Evolutionary conservation across 2,113 vertebrate genomes (phyloP).

Genomic region (Plecotus auritus): DNA sequence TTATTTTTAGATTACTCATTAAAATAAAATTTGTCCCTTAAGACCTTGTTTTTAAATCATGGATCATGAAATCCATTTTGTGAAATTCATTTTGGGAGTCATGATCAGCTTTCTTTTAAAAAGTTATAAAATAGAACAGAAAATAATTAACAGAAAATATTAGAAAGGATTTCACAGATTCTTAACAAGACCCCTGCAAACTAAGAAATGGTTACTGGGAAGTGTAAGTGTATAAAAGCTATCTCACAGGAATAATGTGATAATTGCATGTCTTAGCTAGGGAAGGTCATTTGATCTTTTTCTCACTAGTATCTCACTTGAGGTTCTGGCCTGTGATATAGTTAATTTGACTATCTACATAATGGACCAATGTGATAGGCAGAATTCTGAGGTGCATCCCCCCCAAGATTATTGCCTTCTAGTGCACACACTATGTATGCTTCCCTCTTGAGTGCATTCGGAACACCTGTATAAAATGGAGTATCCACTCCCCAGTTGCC

Average conservation of each 20-base stretch:
- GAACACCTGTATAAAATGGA: neutral
- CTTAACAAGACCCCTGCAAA: neutral
- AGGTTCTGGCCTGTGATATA: neutral
- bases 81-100: neutral
- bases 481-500: too few species aligned
- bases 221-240: accelerated
- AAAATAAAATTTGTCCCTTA: neutral
- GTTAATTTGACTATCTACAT: neutral
- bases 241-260: neutral
- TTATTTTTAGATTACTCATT: neutral
- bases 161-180: neutral
- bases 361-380: neutral
- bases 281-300: neutral
- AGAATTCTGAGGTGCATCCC: neutral
- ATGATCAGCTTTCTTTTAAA: neutral
- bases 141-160: neutral
- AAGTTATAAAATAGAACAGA: neutral
- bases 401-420: neutral
- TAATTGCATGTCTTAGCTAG: neutral
- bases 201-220: neutral
- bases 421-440: neutral
- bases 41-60: neutral
- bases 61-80: neutral
- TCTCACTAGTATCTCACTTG: neutral
- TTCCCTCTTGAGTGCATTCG: neutral